Evolutionary conservation across 2,797 vertebrate genomes (phyloP).

Genomic region (Myotis planiceps): DNA sequence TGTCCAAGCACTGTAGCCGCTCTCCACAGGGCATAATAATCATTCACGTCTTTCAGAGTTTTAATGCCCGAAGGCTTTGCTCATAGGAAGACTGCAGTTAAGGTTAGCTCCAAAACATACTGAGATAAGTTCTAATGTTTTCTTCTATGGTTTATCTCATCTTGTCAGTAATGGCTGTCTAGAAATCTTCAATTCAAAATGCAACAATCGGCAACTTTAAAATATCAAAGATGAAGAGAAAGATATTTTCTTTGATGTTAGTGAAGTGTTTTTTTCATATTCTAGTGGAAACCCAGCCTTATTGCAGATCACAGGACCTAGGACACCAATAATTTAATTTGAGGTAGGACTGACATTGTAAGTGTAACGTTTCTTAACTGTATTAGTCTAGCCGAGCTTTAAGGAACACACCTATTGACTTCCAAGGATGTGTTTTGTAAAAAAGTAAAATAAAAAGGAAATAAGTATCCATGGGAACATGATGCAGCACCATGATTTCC

Average conservation of each 20-base stretch:
- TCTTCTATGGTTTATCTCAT: not conserved
- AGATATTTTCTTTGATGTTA: slow-evolving; percentile 59
- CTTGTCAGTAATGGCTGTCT: not conserved
- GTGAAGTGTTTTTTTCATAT: slow-evolving; percentile 1
- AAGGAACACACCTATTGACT: slow-evolving; percentile 75
- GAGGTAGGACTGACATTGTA: slow-evolving; percentile 56
- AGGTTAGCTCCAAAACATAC: not conserved
- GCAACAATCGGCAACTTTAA: slow-evolving; percentile 42
- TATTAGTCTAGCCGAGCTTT: slow-evolving; percentile 72
- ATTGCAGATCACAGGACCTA: slow-evolving; percentile 52
- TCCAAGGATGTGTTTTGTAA: slow-evolving; percentile 64
- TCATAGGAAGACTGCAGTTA: not conserved
- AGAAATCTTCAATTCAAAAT: slow-evolving; percentile 54
- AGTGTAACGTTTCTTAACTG: slow-evolving; percentile 60
- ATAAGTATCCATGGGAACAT: slow-evolving; percentile 31
- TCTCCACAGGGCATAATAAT: not conserved
- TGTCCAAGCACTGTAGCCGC: too few relatives aligned
- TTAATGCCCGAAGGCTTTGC: not conserved
- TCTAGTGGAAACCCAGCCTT: slow-evolving; percentile 54
- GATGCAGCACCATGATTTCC: slow-evolving; percentile 61
- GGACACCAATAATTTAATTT: slow-evolving; percentile 62
- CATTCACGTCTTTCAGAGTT: not conserved
- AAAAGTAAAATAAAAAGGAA: slow-evolving; percentile 69
- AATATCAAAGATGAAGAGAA: slow-evolving; percentile 63
- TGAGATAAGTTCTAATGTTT: not conserved